A percentile compares a stretch with the other conserved stretches of the same genome.
Evolutionary conservation across 2,888 invertebrate genomes (phyloP).

Genomic region (Tetragonisca angustula): DNA sequence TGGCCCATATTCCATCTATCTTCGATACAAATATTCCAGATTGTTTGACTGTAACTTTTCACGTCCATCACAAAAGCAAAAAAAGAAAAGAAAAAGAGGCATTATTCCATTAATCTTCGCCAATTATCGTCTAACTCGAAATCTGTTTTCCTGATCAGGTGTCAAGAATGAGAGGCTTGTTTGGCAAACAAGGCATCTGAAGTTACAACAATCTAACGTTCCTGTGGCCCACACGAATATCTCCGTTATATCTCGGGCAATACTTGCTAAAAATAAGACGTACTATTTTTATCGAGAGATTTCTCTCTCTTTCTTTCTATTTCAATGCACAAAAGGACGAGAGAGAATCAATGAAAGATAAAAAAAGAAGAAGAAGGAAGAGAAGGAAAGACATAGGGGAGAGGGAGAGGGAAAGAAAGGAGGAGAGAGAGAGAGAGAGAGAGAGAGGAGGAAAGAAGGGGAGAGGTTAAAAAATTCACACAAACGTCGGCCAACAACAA

Average conservation of each 20-base stretch:
- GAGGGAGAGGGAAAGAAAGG: constrained; percentile 6
- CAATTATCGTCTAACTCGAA: neutral
- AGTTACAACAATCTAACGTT: constrained; percentile 57
- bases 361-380: constrained; percentile 3
- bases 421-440: neutral
- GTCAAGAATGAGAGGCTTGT: constrained; percentile 10
- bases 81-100: no score
- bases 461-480: constrained; percentile 37
- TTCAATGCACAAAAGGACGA: constrained; percentile 46
- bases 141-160: neutral
- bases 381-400: constrained; percentile 6
- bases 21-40: neutral
- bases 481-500: constrained; percentile 19
- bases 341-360: constrained; percentile 15
- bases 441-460: constrained; percentile 8
- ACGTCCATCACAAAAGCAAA: neutral
- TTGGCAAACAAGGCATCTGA: constrained; percentile 24
- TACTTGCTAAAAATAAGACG: constrained; percentile 79
- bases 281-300: constrained; percentile 77
- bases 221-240: constrained; percentile 56
- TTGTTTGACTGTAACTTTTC: neutral
- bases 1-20: constrained; percentile 33
- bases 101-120: neutral
- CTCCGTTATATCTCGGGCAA: constrained; percentile 62
- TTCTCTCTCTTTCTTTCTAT: constrained; percentile 1